Evolutionary conservation across 1,140 invertebrate genomes (phyloP), one percentile per base, ranked within the genome.

Genomic region (Bombus picipes): DNA sequence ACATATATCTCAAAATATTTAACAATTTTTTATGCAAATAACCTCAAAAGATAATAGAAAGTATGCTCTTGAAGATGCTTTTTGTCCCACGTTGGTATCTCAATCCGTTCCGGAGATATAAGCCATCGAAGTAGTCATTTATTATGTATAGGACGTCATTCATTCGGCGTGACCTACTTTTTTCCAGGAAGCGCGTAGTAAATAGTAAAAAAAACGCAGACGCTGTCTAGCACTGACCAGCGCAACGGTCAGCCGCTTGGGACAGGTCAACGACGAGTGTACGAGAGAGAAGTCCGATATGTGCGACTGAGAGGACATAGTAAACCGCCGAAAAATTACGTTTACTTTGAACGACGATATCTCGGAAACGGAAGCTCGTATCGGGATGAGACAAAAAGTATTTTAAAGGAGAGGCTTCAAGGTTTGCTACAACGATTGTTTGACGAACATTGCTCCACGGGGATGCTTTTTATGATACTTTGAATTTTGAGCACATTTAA

Each of bases 161-260:
- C 37, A 77, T 37, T 53, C 34, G 25, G 8, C 28, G 77, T 79
- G 77, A 79, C 77, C 77, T n/a, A 79, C n/a, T 79, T 79, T 47
- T 79, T 79, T 62, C 32, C 77, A 53, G 65, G 77, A 37, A 78
- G 43, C 12, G 37, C 37, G 59, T 79, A 47, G 62, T 68, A 79
- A 57, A 59, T 66, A 68, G 77, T 79, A 37, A 68, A 65, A 78
- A 79, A 34, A 34, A 25, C 43, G 25, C 41, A 70, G 78, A 80
- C 65, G 34, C 78, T 37, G 78, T 47, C 76, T 47, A 32, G 3
- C 65, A 15, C 12, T 80, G 78, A 70, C 41, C 78, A 53, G 34
- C 43, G 43, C 66, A 70, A 34, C 34, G 34, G 65, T 80, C 25
- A 25, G 43, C 25, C 25, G 43, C 12, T 70, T 80, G 65, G 13